Evolutionary conservation across 2,113 vertebrate species (phyloP), one percentile per base, ranked within the genome.

Genomic region (Malurus elegans): DNA sequence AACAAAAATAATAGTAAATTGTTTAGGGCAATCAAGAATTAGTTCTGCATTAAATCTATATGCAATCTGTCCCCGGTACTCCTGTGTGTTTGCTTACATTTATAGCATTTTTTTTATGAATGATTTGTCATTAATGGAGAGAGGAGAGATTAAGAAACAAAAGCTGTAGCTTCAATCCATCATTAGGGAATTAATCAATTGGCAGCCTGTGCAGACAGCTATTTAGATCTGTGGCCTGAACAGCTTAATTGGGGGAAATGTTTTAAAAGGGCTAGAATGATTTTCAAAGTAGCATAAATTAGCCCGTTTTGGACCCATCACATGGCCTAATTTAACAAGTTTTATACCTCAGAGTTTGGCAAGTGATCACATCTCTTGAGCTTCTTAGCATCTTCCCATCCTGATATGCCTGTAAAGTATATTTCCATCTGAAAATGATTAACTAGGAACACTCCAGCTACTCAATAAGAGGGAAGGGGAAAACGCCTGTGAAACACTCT

Each of bases 111-210:
- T 80, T 83, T 96, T 95, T 95, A 94, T 88, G 95, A 96, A 89
- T 98, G 92, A 96, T 98, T 96, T 95, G 93, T 83, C 91, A 90
- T 97, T 96, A 97, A 96, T 96, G 91, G 93, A 95, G 95, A 97
- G 97, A 98, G 96, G 82, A 94, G 82, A 97, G 96, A 98, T 97
- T 98, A 97, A 95, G 97, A 98, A 98, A 97, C 97, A 98, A 98
- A 98, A 97, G 95, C 96, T 95, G 97, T 95, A 97, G 97, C 97
- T 98, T 98, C 98, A 97, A 98, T 98, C 97, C 97, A 97, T 98
- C 97, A 98, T 98, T 97, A 98, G 98, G 97, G 97, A 98, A 98
- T 98, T 98, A 98, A 98, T 97, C 98, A 98, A 98, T 97, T 98
- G 98, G 97, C 97, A 98, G 97, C 97, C 96, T 97, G 92, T 82